Evolutionary conservation across 64 coral and sea anemone species (phyloP).

Genomic region (Stichodactyla mertensii): DNA sequence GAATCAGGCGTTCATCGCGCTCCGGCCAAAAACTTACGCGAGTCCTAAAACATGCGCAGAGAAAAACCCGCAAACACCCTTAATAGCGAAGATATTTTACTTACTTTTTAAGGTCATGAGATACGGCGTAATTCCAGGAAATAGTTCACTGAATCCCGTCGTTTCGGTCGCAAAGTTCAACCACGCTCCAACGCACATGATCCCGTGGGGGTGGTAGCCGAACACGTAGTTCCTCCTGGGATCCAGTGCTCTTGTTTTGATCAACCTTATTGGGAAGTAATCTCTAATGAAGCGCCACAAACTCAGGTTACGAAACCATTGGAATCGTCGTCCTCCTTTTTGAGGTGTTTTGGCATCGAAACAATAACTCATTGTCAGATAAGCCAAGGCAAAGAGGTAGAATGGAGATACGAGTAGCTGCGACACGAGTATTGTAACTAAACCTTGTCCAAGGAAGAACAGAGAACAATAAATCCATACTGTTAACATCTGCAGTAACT

Average conservation of each 20-base stretch:
- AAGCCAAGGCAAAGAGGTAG: slow-evolving; percentile 39
- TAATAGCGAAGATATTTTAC: neutral
- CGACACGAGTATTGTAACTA: slow-evolving; percentile 45
- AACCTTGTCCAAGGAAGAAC: slow-evolving; percentile 67
- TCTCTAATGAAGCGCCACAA: slow-evolving; percentile 77
- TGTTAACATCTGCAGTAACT: slow-evolving; percentile 44
- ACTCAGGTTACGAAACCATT: slow-evolving; percentile 60
- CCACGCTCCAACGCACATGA: slow-evolving; percentile 74
- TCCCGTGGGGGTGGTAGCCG: slow-evolving; percentile 80
- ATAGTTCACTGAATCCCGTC: slow-evolving; percentile 46
- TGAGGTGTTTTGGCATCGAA: slow-evolving; percentile 66
- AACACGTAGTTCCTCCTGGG: slow-evolving; percentile 76
- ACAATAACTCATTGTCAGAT: slow-evolving; percentile 64
- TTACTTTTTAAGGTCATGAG: slow-evolving; percentile 55
- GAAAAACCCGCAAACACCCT: neutral
- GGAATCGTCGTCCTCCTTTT: slow-evolving; percentile 76
- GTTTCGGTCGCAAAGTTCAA: slow-evolving; percentile 61
- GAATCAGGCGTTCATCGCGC: too few species aligned
- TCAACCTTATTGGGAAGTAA: slow-evolving; percentile 66
- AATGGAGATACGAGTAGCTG: slow-evolving; percentile 46
- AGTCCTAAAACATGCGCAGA: too few species aligned
- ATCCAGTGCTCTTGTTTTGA: slow-evolving; percentile 63
- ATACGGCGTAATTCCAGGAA: slow-evolving; percentile 52
- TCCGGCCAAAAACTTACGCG: too few species aligned
- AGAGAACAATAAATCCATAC: slow-evolving; percentile 48